A percentile compares a stretch with the other conserved stretches of the same genome.
phyloP scores from a whole-genome alignment of 2,888 invertebrate genomes.

The Orthosia gracilis region DNA sequence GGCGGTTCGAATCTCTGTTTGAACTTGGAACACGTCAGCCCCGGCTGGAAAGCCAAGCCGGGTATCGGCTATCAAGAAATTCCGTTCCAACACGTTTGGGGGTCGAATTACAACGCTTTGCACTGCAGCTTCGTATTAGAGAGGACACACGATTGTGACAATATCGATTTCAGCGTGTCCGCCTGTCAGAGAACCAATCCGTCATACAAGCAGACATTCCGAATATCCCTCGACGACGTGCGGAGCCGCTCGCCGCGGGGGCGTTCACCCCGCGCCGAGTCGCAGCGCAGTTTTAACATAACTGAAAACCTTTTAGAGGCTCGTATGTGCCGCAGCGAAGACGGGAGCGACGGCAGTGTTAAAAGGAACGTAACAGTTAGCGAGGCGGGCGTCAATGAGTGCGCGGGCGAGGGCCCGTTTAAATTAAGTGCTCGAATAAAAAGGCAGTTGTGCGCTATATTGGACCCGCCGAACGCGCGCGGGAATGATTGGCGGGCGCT shows the following conservation, averaged over 20 bases:
- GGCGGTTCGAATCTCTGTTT: constrained; percentile 97
- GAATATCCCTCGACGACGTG: constrained; percentile 87
- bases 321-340: constrained; percentile 88
- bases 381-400: constrained; percentile 92
- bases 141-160: constrained; percentile 91
- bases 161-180: constrained; percentile 86
- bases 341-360: constrained; percentile 85
- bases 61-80: constrained; percentile 96
- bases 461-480: constrained; percentile 97
- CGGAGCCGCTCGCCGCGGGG: constrained; percentile 87
- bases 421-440: constrained; percentile 91
- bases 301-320: constrained; percentile 88
- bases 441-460: constrained; percentile 91
- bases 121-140: constrained; percentile 98
- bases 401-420: constrained; percentile 91
- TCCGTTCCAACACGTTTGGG: constrained; percentile 98
- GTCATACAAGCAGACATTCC: constrained; percentile 88
- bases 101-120: constrained; percentile 95
- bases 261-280: constrained; percentile 87
- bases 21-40: constrained; percentile 96
- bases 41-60: constrained; percentile 97
- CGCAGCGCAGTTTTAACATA: constrained; percentile 88
- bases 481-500: constrained; percentile 99
- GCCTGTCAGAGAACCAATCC: constrained; percentile 89
- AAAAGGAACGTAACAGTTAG: constrained; percentile 91